Percentiles rank a stretch among this genome's conserved stretches.
Conservation (phyloP, 2,113 vertebrate genomes). For the Morone chrysops region DNA sequence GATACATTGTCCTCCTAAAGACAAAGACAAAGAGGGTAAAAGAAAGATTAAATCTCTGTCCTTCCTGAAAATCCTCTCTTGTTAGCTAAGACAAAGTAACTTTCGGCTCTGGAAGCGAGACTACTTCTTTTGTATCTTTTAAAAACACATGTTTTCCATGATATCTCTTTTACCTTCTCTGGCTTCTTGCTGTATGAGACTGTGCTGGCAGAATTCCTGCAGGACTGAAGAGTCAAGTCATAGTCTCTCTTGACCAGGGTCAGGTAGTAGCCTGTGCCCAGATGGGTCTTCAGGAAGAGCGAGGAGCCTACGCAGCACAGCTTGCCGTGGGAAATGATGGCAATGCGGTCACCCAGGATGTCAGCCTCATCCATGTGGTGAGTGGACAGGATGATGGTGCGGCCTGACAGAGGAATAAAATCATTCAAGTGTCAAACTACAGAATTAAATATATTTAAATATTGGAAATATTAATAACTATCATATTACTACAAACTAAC, state of each 20-base stretch:
- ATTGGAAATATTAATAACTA: neutral
- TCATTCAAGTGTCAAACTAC: neutral
- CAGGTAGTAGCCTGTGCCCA: constrained; percentile 98
- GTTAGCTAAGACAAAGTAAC: neutral
- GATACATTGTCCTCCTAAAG: constrained; percentile 95
- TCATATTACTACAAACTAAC: too few species aligned
- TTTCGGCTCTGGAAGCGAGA: neutral
- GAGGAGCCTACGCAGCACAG: constrained; percentile 97
- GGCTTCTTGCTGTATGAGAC: constrained; percentile 93
- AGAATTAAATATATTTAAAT: neutral
- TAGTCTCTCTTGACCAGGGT: constrained; percentile 97
- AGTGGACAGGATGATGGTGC: constrained; percentile 97
- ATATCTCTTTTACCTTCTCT: constrained; percentile 72
- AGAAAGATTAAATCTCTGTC: neutral
- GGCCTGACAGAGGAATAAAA: constrained; percentile 80
- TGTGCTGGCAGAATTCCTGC: constrained; percentile 95
- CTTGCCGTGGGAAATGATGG: constrained; percentile 98
- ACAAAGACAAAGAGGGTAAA: constrained; percentile 53
- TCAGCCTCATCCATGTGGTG: constrained; percentile 99
- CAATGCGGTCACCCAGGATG: constrained; percentile 95
- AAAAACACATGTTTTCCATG: neutral
- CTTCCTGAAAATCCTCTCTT: neutral
- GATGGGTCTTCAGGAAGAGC: constrained; percentile 95
- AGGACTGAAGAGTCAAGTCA: constrained; percentile 93
- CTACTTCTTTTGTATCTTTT: neutral